Percentiles rank a stretch among this genome's conserved stretches.
phyloP scores from a whole-genome alignment of 2,888 invertebrate genomes.

The Pilophorus perplexus region DNA sequence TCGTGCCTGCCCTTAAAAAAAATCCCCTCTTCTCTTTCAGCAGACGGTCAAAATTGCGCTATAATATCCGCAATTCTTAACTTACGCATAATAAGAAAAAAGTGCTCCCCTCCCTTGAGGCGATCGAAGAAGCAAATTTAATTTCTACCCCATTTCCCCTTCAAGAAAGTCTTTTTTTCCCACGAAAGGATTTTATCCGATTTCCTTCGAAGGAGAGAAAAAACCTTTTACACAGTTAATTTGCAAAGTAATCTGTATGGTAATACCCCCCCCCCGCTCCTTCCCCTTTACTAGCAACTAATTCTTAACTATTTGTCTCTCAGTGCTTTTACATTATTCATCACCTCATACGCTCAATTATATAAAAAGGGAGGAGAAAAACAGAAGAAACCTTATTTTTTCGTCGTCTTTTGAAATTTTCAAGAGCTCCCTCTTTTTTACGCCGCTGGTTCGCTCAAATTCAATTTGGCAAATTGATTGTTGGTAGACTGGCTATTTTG shows the following conservation, averaged over 20 bases:
- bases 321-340: constrained; percentile 26
- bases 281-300: constrained; percentile 4
- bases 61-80: too few species aligned
- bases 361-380: background rate
- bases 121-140: too few species aligned
- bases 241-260: constrained; percentile 35
- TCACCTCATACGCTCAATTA: constrained; percentile 12
- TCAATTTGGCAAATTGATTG: constrained; percentile 21
- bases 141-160: constrained; percentile 7
- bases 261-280: constrained; percentile 3
- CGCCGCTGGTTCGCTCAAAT: background rate
- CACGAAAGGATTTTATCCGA: background rate
- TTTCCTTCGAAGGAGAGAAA: background rate
- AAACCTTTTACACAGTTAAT: constrained; percentile 34
- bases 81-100: too few species aligned
- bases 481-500: background rate
- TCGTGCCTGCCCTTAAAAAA: too few species aligned
- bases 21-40: too few species aligned
- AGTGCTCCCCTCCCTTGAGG: too few species aligned
- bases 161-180: background rate
- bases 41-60: too few species aligned
- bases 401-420: too few species aligned
- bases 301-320: constrained; percentile 21
- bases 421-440: background rate
- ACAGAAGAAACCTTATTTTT: background rate